Evolutionary conservation across 2,113 vertebrate genomes (phyloP).

Genomic region (Pimephales promelas): DNA sequence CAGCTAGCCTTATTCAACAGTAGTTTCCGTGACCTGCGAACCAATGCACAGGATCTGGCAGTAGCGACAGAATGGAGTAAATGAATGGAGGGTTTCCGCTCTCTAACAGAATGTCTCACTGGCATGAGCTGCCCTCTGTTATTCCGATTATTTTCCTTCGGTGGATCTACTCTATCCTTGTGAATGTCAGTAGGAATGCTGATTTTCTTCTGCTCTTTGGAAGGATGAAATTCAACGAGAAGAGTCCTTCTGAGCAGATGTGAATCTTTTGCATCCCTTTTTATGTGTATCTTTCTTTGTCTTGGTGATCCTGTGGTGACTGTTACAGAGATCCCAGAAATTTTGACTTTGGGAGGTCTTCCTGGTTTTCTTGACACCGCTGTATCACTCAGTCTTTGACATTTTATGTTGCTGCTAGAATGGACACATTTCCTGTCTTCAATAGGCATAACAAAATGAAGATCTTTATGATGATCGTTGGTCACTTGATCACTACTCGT

Average conservation of each 20-base stretch:
- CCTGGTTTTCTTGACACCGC: slow-evolving; percentile 84
- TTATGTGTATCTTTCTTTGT: slow-evolving; percentile 86
- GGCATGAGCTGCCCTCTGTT: slow-evolving; percentile 63
- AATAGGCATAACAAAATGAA: slow-evolving; percentile 77
- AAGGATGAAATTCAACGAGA: slow-evolving; percentile 57
- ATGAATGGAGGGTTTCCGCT: slow-evolving; percentile 85
- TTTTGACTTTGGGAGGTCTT: slow-evolving; percentile 92
- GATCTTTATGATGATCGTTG: slow-evolving; percentile 65
- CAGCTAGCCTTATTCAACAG: slow-evolving; percentile 80
- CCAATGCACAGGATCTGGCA: slow-evolving; percentile 80
- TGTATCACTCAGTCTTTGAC: slow-evolving; percentile 76
- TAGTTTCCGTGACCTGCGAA: slow-evolving; percentile 84
- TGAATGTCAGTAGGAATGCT: slow-evolving; percentile 49
- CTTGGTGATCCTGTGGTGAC: slow-evolving; percentile 85
- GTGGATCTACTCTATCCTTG: slow-evolving; percentile 31
- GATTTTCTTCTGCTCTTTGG: slow-evolving; percentile 69
- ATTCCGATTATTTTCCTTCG: slow-evolving; percentile 15
- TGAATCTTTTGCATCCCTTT: slow-evolving; percentile 72
- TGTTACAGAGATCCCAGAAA: slow-evolving; percentile 93
- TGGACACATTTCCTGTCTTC: slow-evolving; percentile 76
- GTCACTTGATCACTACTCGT: slow-evolving; percentile 60
- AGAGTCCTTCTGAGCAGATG: slow-evolving; percentile 55
- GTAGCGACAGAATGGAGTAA: slow-evolving; percentile 86
- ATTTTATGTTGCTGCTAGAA: slow-evolving; percentile 78
- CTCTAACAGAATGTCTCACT: slow-evolving; percentile 83